These are phyloP conservation scores for Pampus argenteus DNA, from an alignment of 2,797 vertebrate genomes.

Conservation along the genomic window DNA sequence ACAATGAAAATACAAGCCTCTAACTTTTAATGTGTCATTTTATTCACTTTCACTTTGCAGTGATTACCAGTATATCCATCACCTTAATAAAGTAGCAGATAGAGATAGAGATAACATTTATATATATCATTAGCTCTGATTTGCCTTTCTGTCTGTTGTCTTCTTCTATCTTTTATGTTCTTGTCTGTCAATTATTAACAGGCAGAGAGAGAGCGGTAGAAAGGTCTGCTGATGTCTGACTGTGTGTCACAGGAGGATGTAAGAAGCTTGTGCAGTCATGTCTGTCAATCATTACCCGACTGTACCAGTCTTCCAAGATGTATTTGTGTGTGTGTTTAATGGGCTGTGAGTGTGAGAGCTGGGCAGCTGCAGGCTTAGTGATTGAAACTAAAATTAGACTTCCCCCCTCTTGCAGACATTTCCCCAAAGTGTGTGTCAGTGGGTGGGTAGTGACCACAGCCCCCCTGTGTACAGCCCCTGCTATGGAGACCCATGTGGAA, in stretches of 20 bases:
- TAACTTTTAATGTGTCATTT: not conserved
- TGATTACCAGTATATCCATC: conserved; percentile 4
- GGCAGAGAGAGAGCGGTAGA: conserved; percentile 22
- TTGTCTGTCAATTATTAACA: conserved; percentile 62
- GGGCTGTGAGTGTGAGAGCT: conserved; percentile 55
- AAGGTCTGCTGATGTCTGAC: conserved; percentile 38
- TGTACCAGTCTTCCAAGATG: conserved; percentile 52
- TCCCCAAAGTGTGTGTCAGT: conserved; percentile 51
- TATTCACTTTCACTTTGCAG: not conserved
- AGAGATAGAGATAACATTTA: too few species aligned
- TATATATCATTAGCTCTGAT: conserved; percentile 31
- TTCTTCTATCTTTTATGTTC: conserved; percentile 9
- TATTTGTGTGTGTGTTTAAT: conserved; percentile 60
- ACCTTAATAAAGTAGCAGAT: conserved; percentile 17
- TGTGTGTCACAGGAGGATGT: conserved; percentile 59
- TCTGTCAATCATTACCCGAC: conserved; percentile 77
- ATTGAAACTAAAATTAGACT: conserved; percentile 80
- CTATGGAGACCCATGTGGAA: conserved; percentile 79
- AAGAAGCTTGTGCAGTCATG: conserved; percentile 56
- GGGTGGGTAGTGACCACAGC: conserved; percentile 62
- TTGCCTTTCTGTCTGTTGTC: conserved; percentile 44
- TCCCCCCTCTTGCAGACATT: conserved; percentile 65
- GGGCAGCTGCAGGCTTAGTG: conserved; percentile 77
- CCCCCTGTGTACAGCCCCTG: conserved; percentile 66
- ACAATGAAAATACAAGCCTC: not conserved